Base-by-base conservation (phyloP, 2,888 invertebrate species). In the Steromphala cineraria region DNA sequence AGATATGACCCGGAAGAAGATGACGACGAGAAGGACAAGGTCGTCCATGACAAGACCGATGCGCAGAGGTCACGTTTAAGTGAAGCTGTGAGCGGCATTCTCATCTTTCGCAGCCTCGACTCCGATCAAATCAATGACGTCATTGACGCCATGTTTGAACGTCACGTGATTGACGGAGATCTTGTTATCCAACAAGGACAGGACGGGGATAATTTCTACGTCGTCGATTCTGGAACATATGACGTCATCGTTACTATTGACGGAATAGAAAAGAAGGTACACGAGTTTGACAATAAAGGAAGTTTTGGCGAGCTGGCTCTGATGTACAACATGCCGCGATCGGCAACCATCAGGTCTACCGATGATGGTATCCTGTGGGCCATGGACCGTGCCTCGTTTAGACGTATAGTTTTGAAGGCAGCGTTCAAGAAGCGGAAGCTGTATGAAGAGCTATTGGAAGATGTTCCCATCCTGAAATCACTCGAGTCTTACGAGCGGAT, bases 161-260 rank as follows among this genome's bases (percentile, higher is more conserved):
- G 87, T 28, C 85, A 87, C 71, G 93, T 93, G 3, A 85, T 89
- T n/a, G 87, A 91, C 3, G 92, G 90, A 2, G 92, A 93, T 67
- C 86, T 88, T 76, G 90, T 93, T 21, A 93, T 93, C 46, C 84
- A 87, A 56, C 93, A 93, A 81, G 93, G 92, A 0, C 92, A 93
- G 79, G 92, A 93, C 82, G 93, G 93, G 0, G 93, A 93, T 82
- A 92, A 93, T 83, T 93, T 93, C 84, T 93, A 93, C 85, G 93
- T 93, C 81, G 92, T 93, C 24, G 93, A 93, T 83, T 88, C 83
- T 5, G 94, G 93, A 19, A 83, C 85, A 3, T 93, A 90, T 80
- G 91, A 92, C 82, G 92, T 91, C 17, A 80, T 86, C n/a, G 88
- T 90, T 0, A 84, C 77, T 56, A 83, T 87, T 24, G 88, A 89